Evolutionary conservation across 1,140 invertebrate genomes (phyloP).

Genomic region (Sarcophaga bullata): DNA sequence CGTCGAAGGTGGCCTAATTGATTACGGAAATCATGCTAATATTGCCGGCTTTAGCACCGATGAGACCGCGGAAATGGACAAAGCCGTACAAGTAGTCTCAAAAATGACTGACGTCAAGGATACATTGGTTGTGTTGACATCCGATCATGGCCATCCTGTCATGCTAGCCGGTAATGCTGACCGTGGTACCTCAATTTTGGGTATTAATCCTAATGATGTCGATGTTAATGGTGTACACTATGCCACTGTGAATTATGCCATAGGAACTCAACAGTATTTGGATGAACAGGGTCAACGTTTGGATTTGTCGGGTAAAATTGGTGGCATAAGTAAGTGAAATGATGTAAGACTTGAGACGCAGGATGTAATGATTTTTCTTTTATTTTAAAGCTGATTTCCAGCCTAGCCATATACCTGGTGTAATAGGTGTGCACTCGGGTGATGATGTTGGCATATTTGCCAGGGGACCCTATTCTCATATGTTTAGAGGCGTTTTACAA

Average conservation of each 20-base stretch:
- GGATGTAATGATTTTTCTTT: neutral
- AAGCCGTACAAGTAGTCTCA: conserved; percentile 72
- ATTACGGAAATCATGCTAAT: conserved; percentile 77
- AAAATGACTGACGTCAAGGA: conserved; percentile 70
- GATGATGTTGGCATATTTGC: conserved; percentile 77
- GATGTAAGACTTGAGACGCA: neutral
- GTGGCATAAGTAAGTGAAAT: conserved; percentile 43
- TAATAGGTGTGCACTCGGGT: conserved; percentile 72
- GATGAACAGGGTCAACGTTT: conserved; percentile 54
- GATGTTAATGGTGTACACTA: conserved; percentile 68
- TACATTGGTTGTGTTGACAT: conserved; percentile 76
- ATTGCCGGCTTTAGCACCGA: conserved; percentile 73
- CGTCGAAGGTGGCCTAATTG: conserved; percentile 77
- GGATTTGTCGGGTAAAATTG: conserved; percentile 44
- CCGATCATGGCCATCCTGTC: conserved; percentile 77
- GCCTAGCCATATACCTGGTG: conserved; percentile 65
- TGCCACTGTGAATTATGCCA: conserved; percentile 74
- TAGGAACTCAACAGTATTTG: conserved; percentile 70
- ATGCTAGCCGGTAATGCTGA: conserved; percentile 76
- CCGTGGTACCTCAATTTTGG: conserved; percentile 76
- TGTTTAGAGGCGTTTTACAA: conserved; percentile 79
- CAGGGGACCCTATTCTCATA: conserved; percentile 74
- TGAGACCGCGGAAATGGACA: conserved; percentile 75
- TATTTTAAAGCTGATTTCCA: conserved; percentile 58
- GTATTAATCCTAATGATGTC: conserved; percentile 57